phyloP scores from a whole-genome alignment of 2,113 vertebrate species.

The Ovis aries region DNA sequence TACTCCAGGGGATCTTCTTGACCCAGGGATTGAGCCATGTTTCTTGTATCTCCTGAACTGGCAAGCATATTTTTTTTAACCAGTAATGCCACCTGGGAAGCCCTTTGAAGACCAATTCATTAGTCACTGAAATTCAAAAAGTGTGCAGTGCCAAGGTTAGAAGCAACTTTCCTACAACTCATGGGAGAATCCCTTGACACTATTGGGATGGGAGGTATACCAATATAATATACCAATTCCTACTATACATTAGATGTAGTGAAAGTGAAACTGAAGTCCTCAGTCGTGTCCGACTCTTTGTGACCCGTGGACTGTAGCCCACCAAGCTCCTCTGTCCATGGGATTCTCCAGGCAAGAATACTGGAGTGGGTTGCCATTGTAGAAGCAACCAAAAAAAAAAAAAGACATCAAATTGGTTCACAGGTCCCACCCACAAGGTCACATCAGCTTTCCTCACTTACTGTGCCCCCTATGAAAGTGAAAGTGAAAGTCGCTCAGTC shows the following conservation, averaged over 20 bases:
- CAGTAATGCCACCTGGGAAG: neutral
- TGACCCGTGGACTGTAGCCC: too few relatives aligned
- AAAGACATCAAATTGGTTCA: neutral
- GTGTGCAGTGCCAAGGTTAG: neutral
- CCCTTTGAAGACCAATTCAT: neutral
- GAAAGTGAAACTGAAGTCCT: too few relatives aligned
- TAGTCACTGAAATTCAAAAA: neutral
- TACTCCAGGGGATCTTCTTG: neutral
- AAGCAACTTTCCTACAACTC: neutral
- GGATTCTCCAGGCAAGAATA: too few relatives aligned
- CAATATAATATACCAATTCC: neutral
- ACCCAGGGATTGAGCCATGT: neutral
- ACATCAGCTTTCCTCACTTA: neutral
- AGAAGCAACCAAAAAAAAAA: neutral
- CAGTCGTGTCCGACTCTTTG: too few relatives aligned
- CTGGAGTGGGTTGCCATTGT: too few relatives aligned
- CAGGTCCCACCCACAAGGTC: neutral
- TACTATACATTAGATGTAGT: neutral
- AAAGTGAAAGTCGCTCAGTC: neutral
- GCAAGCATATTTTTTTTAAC: neutral
- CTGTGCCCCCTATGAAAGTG: neutral
- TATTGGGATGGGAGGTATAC: neutral
- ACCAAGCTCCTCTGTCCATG: too few relatives aligned
- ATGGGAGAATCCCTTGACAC: neutral
- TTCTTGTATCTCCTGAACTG: neutral